These are phyloP conservation scores for Xylophagus ater DNA, from an alignment of 2,888 invertebrate species.

Conservation along the genomic window DNA sequence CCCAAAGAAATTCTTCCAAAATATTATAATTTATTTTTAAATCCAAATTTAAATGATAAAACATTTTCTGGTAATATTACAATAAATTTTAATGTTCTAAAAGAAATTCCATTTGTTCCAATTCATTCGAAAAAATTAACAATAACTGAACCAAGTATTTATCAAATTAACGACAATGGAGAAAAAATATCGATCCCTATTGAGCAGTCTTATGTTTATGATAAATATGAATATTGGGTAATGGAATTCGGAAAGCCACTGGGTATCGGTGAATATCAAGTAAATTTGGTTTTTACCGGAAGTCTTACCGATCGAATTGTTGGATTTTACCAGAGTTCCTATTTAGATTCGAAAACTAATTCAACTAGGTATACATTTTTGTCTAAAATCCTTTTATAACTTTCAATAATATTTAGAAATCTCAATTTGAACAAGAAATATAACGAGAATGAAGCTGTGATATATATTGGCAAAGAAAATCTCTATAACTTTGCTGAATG, in stretches of 20 bases:
- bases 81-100: constrained; percentile 41
- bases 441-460: too few relatives aligned
- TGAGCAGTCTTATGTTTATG: constrained; percentile 28
- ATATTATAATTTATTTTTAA: constrained; percentile 52
- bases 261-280: constrained; percentile 39
- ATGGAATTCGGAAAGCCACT: constrained; percentile 34
- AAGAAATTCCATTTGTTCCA: constrained; percentile 39
- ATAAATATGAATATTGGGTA: constrained; percentile 35
- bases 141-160: constrained; percentile 40
- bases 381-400: too few relatives aligned
- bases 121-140: constrained; percentile 42
- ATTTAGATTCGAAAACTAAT: constrained; percentile 35
- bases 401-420: not conserved
- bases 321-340: constrained; percentile 63
- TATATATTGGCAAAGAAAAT: too few relatives aligned
- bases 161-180: constrained; percentile 22
- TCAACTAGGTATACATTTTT: constrained; percentile 28
- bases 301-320: constrained; percentile 57
- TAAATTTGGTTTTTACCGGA: constrained; percentile 54
- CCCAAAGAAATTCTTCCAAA: constrained; percentile 47
- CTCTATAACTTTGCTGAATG: too few relatives aligned
- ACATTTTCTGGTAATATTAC: constrained; percentile 48
- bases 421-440: too few relatives aligned
- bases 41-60: constrained; percentile 51
- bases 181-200: constrained; percentile 24